Base-by-base conservation (phyloP, 2,888 invertebrate species). In the Desoria tigrina region DNA sequence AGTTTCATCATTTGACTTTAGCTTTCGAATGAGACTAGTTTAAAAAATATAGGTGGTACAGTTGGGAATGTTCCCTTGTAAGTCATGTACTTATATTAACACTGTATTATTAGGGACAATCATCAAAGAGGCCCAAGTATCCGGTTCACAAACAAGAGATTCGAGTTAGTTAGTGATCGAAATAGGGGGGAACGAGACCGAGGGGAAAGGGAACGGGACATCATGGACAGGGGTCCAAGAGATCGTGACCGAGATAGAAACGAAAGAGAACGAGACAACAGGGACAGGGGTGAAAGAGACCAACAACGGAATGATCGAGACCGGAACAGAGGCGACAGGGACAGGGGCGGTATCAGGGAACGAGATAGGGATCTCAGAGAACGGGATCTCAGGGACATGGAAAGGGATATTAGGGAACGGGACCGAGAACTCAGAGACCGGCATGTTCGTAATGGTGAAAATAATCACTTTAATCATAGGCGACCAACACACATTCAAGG, bases 361-460 rank as follows among this genome's bases (percentile, higher is more conserved):
- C 21, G 60, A 55, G 28, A n/a, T 23, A 16, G 58, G 26, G 57
- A 58, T 21, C 54, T 42, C 3, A 42, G 69, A 42, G 71, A 71
- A 4, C 39, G 69, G 39, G 71, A 71, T 3, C 51, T 56, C 26
- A 61, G 88, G 59, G 87, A 87, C 78, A 80, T 79, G 58, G n/a
- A n/a, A n/a, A n/a, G n/a, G n/a, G n/a, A n/a, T 78, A 82, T n/a
- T 32, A 78, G 79, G 75, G 71, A 80, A 21, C 70, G 78, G 42
- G 77, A 77, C 42, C 71, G 74, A 39, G 71, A 78, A 16, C 77
- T 16, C 16, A 7, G 77, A 24, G 53, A 53, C n/a, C 6, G 53
- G 27, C 7, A 57, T 42, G 78, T 79, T 51, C 70, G 71, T 28
- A 81, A 84, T 1, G n/a, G n/a, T n/a, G 79, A 78, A 50, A 65